Evolutionary conservation across 2,113 vertebrate species (phyloP), one percentile per base, ranked within the genome.

Genomic region (Grallaria varia): DNA sequence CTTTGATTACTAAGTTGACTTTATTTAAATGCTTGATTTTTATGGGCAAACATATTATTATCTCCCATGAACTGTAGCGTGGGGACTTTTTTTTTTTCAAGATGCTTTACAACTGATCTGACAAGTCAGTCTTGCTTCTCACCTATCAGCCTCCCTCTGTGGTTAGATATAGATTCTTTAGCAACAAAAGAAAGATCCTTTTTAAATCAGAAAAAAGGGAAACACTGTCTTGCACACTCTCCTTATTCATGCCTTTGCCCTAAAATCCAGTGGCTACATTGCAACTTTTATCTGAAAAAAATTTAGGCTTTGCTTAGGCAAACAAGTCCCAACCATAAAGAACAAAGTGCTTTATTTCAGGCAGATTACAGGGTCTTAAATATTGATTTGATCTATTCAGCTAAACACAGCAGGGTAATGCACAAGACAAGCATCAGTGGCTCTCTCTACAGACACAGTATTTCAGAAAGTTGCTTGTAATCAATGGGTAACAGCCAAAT

Each of bases 1-100:
- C 42, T 85, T 52, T 84, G 81, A 94, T 89, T 96, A 95, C 71
- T 87, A 82, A 80, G n/a, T 90, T 87, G 14, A 31, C 22, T 94
- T 87, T 45, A 93, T 95, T 95, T 79, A 94, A 94, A 96, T 89
- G 50, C 72, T 58, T 83, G 49, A 87, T 73, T 94, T 93, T 91
- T 93, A 74, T 30, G 31, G 78, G 30, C 78, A 97, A 94, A 35
- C 55, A 50, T 77, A 68, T 94, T 87, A 95, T 95, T 94, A 94
- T 89, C 91, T 85, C 4, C 1, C 55, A 85, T 37, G 39, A 89
- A 93, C 33, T 89, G 21, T 14, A 82, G n/a, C 33, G 67, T 73
- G 17, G 16, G 30, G 45, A 40, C 44, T 69, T 59, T 52, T 69
- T 39, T 39, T 44, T 49, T 83, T 58, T 4, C 25, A 86, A 84